Percentiles rank a stretch among this genome's conserved stretches.
Conservation (phyloP, 2,797 vertebrate genomes). For the Alcedo quadribrachys region DNA sequence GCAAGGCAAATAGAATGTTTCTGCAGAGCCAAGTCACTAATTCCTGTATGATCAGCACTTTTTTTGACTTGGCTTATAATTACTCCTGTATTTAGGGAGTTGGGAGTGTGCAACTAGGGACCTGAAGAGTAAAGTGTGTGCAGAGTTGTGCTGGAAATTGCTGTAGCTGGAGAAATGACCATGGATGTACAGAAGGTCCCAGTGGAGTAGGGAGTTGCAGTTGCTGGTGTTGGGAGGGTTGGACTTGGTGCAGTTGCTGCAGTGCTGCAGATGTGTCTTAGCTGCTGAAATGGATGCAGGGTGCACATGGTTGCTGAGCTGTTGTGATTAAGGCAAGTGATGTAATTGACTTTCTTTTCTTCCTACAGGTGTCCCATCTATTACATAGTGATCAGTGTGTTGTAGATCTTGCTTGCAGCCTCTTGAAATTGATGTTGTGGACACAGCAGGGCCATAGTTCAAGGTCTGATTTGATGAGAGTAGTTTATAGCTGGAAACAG, state of each 20-base stretch:
- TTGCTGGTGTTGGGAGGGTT: neutral
- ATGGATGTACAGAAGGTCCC: neutral
- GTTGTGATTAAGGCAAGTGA: neutral
- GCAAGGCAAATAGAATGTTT: neutral
- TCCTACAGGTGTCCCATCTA: neutral
- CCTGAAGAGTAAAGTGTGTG: neutral
- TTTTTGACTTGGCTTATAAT: slow-evolving; percentile 24
- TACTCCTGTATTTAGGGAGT: slow-evolving; percentile 21
- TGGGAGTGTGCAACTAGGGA: neutral
- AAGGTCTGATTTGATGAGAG: neutral
- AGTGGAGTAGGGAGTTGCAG: neutral
- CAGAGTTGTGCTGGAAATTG: neutral
- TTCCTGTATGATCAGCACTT: neutral
- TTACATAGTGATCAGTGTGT: neutral
- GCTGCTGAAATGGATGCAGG: neutral
- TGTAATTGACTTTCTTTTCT: neutral
- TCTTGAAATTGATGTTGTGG: neutral
- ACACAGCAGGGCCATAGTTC: neutral
- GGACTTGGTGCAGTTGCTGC: neutral
- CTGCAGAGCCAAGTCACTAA: neutral
- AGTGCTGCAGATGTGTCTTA: neutral
- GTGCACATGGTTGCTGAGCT: neutral
- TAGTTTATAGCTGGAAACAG: neutral
- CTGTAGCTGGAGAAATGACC: neutral
- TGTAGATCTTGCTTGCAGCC: neutral